Evolutionary conservation across 2,888 invertebrate genomes (phyloP).

Genomic region (Chromoteleia sp.): DNA sequence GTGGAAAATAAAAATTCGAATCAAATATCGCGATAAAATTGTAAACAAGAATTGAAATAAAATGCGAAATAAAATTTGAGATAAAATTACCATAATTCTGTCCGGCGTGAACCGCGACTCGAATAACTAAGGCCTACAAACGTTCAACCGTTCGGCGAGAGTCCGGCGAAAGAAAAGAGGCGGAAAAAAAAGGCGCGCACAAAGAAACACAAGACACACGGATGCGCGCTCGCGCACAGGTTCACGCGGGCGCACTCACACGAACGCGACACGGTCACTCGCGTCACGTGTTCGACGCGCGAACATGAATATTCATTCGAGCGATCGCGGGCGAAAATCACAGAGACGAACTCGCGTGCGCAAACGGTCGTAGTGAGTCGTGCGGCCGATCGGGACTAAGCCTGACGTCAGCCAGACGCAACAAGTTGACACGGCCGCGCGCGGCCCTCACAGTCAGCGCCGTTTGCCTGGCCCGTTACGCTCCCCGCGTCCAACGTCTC

Average conservation of each 20-base stretch:
- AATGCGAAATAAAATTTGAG: neutral
- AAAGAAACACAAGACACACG: slow-evolving; percentile 24
- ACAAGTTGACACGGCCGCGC: slow-evolving; percentile 35
- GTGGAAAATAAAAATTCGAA: no score
- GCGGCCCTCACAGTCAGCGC: slow-evolving; percentile 16
- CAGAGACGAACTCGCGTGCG: slow-evolving; percentile 25
- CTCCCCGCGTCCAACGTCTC: slow-evolving; percentile 36
- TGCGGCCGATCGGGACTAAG: slow-evolving; percentile 51
- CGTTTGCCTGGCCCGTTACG: slow-evolving; percentile 16
- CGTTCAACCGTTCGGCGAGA: slow-evolving; percentile 10
- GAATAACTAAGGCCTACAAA: neutral
- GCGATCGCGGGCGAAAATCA: slow-evolving; percentile 26
- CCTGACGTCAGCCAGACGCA: slow-evolving; percentile 53
- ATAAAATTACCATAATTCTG: slow-evolving; percentile 40
- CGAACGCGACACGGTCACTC: slow-evolving; percentile 2
- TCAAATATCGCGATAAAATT: no score
- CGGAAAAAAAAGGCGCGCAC: slow-evolving; percentile 17
- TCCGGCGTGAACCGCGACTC: slow-evolving; percentile 6
- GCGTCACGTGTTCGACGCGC: slow-evolving; percentile 51
- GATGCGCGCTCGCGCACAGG: neutral
- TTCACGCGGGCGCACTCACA: slow-evolving; percentile 6
- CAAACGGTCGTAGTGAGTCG: slow-evolving; percentile 13
- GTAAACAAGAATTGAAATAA: no score
- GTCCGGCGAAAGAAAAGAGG: slow-evolving; percentile 16
- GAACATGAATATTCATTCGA: slow-evolving; percentile 33